Evolutionary conservation across 1,140 invertebrate species (phyloP).

Genomic region (Cylas formicarius): DNA sequence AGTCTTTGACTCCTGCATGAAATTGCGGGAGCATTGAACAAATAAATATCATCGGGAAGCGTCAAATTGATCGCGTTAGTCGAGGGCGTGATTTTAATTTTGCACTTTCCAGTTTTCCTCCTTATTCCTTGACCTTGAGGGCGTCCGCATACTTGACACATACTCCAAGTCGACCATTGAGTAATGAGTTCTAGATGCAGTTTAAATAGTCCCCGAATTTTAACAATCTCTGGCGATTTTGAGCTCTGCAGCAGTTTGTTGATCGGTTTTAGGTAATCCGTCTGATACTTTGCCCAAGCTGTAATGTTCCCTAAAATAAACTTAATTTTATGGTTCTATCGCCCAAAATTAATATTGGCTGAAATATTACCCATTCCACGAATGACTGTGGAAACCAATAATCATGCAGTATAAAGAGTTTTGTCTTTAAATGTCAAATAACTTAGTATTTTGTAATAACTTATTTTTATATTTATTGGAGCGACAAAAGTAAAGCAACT

Average conservation of each 20-base stretch:
- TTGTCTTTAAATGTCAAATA: too few species aligned
- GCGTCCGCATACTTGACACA: slow-evolving; percentile 37
- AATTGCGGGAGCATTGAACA: slow-evolving; percentile 33
- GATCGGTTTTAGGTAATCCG: slow-evolving; percentile 42
- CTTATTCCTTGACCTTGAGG: slow-evolving; percentile 32
- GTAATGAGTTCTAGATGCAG: slow-evolving; percentile 36
- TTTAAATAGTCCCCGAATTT: slow-evolving; percentile 31
- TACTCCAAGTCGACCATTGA: slow-evolving; percentile 36
- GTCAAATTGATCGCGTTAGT: slow-evolving; percentile 1
- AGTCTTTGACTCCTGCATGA: slow-evolving; percentile 42
- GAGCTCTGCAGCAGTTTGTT: slow-evolving; percentile 34
- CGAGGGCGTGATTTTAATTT: slow-evolving; percentile 11
- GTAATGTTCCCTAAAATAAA: slow-evolving; percentile 40
- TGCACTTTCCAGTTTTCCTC: slow-evolving; percentile 36
- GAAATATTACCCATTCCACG: too few species aligned
- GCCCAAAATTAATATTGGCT: too few species aligned
- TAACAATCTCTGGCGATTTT: slow-evolving; percentile 29
- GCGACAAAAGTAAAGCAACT: too few species aligned
- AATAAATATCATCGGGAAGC: slow-evolving; percentile 21
- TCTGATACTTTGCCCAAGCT: slow-evolving; percentile 45
- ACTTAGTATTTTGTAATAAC: too few species aligned
- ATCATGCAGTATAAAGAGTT: too few species aligned
- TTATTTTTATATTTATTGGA: too few species aligned
- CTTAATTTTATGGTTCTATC: slow-evolving; percentile 6
- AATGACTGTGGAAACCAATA: too few species aligned